Base-by-base conservation (phyloP, 2,113 vertebrate species). In the Acrocephalus kingi region DNA sequence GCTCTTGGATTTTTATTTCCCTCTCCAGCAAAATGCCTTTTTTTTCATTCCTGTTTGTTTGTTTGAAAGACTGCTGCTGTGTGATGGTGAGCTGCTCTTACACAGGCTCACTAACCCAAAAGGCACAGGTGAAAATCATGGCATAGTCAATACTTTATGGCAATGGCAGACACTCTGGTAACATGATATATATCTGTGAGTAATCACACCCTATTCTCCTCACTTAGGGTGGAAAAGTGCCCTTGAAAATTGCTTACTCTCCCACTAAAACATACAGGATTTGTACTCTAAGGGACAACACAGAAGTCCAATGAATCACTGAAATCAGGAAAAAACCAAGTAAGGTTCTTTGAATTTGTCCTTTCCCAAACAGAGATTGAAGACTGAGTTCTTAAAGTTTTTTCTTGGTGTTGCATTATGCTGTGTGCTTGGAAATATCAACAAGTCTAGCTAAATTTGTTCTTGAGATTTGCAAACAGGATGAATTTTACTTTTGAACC, bases 231-330 rank as follows among this genome's bases (percentile, higher is more conserved):
- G 37, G 77, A 84, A 84, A 95, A 93, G 77, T 93, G 89, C 77
- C 81, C 93, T 95, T 94, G 94, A 95, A 90, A 92, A 92, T 80
- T 74, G 76, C 89, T 95, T 92, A 78, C 84, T 89, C 74, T 75
- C 81, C 54, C 59, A 46, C 58, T 95, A 91, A 95, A 91, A 87
- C 64, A 76, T 45, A 82, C 52, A 78, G 74, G 80, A 87, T 84
- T 96, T 92, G 76, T 94, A 94, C 83, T 91, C 82, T 28, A 48
- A 88, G 91, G 82, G 72, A 63, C 82, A 91, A 93, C 88, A 27
- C 90, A 85, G 63, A 88, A 94, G 84, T 90, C 79, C 91, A 91
- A 91, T 95, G 79, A 94, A 89, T 96, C 93, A 93, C 93, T 81
- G 76, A 87, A 92, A 93, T 84, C 43, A 64, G 68, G 55, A 51